Evolutionary conservation across 2,113 vertebrate species (phyloP), one percentile per base, ranked within the genome.

Genomic region (Neodon shergylaensis): DNA sequence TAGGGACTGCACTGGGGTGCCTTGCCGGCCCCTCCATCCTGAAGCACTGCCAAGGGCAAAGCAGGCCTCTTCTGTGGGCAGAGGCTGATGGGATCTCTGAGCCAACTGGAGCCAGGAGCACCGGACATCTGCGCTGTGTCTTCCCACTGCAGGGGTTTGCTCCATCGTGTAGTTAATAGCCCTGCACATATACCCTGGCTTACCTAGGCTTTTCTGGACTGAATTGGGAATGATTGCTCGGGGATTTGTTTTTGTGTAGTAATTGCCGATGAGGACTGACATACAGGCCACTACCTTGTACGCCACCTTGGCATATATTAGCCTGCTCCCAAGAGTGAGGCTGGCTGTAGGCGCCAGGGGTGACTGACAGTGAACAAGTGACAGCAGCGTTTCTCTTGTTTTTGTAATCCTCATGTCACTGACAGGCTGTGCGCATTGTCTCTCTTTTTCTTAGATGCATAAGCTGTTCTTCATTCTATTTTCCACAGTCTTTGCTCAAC

Each of bases 151-250:
- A 36, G 44, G 44, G 31, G 72, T 36, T 94, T 47, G 14, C 31
- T 65, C 54, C n/a, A 2, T 77, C 7, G 0, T 61, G 82, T 44
- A 81, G 24, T 61, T 81, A 58, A 36, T 65, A 49, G 2, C 44
- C n/a, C 8, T 65, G 63, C n/a, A 47, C 68, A 36, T 47, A 24
- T 36, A 39, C 58, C 66, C 52, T 39, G 76, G 65, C 58, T 92
- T 49, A 92, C 89, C 63, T 22, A 42, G 61, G 42, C n/a, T 85
- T 95, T 95, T 91, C 66, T 65, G 78, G 17, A 63, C 58, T 83
- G n/a, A 86, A 33, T 90, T 61, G 19, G 63, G 22, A 78, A 24
- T 36, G 63, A 19, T 42, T 4, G 22, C 39, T 17, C 42, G 36
- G 87, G 49, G 61, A 63, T 66, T 90, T 66, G 42, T 95, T 82